Conservation (phyloP, 1,140 invertebrate species). For the Zaprionus vittiger region DNA sequence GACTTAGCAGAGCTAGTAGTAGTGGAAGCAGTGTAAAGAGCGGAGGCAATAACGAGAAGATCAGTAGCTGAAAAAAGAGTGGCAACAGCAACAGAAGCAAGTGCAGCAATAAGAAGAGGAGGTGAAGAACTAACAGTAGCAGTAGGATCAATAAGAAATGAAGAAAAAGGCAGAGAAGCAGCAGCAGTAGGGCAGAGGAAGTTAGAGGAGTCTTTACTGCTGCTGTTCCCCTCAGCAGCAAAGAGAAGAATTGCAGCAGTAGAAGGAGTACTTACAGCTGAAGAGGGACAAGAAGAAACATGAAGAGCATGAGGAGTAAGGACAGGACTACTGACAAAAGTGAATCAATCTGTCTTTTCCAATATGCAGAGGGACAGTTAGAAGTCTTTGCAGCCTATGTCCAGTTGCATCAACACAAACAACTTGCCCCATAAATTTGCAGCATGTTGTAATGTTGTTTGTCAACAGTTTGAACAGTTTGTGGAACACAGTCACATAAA, state of each 20-base stretch:
- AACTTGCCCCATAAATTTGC: constrained; percentile 77
- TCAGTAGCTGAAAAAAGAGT: neutral
- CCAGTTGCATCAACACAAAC: constrained; percentile 64
- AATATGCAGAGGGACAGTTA: neutral
- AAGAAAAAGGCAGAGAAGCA: neutral
- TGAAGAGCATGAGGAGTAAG: too few relatives aligned
- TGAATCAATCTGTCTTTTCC: neutral
- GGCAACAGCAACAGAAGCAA: neutral
- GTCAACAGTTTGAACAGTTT: constrained; percentile 80
- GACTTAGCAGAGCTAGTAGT: neutral
- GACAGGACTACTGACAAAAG: too few relatives aligned
- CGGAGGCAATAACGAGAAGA: too few relatives aligned
- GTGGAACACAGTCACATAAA: constrained; percentile 70
- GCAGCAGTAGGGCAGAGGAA: neutral
- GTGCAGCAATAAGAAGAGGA: neutral
- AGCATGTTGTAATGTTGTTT: constrained; percentile 80
- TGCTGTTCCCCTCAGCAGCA: neutral
- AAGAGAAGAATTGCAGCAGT: neutral
- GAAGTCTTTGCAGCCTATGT: neutral
- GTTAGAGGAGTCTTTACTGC: too few relatives aligned
- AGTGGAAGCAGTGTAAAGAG: neutral
- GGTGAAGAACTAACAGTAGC: neutral
- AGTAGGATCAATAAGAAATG: neutral
- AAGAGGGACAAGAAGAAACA: too few relatives aligned
- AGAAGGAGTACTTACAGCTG: neutral